Conservation (phyloP, 1,140 invertebrate genomes). For the Bradysia coprophila region DNA sequence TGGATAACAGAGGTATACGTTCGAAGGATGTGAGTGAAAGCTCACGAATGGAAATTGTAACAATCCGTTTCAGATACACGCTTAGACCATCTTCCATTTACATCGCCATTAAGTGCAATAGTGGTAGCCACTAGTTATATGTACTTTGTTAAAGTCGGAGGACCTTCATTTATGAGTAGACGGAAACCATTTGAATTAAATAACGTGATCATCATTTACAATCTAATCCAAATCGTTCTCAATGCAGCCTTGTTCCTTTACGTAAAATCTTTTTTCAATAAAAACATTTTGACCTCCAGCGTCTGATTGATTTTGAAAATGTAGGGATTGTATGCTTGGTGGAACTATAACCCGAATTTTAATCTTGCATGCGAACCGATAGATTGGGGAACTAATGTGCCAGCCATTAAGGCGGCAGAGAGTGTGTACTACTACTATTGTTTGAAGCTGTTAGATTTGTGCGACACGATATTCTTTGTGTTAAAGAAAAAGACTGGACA, state of each 20-base stretch:
- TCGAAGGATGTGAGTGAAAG: too few species aligned
- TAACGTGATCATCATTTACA: constrained; percentile 50
- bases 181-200: constrained; percentile 49
- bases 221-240: constrained; percentile 41
- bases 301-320: neutral
- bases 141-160: constrained; percentile 29
- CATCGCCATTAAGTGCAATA: constrained; percentile 26
- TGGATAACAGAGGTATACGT: too few species aligned
- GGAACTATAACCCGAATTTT: neutral
- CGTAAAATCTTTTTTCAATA: neutral
- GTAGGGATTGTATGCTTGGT: neutral
- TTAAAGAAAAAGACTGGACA: constrained; percentile 1
- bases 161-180: constrained; percentile 56
- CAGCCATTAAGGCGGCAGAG: neutral
- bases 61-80: neutral
- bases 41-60: neutral
- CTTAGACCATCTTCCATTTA: neutral
- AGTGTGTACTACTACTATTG: neutral
- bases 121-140: constrained; percentile 40
- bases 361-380: neutral
- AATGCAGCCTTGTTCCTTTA: neutral
- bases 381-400: neutral
- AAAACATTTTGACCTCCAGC: neutral
- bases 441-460: neutral
- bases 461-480: constrained; percentile 3